Conservation (phyloP, 2,797 vertebrate species). For the Acanthopagrus latus region DNA sequence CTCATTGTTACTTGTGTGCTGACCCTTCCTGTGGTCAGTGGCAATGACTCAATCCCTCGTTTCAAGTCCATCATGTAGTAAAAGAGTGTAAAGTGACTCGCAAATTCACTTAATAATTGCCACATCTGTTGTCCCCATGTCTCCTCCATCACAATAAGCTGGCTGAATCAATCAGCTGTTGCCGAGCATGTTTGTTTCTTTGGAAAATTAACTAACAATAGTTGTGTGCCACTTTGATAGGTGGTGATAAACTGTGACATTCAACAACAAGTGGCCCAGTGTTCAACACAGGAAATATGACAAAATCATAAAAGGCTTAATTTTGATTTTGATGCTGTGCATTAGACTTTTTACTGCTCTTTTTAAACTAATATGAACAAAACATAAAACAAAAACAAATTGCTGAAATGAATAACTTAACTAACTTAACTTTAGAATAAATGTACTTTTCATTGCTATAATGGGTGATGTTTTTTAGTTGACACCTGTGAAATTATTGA, state of each 20-base stretch:
- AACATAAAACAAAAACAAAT: conserved; percentile 7
- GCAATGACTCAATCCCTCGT: conserved; percentile 25
- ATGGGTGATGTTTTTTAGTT: background rate
- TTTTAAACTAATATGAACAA: conserved; percentile 21
- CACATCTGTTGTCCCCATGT: conserved; percentile 33
- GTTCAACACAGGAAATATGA: conserved; percentile 30
- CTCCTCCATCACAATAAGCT: conserved; percentile 33
- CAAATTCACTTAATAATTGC: conserved; percentile 34
- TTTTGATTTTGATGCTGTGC: conserved; percentile 23
- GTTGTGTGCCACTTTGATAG: conserved; percentile 52
- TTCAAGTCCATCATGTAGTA: conserved; percentile 32
- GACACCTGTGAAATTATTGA: background rate
- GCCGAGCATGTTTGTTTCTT: conserved; percentile 9
- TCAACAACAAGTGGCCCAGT: conserved; percentile 31
- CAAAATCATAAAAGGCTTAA: conserved; percentile 8
- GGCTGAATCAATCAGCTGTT: conserved; percentile 44
- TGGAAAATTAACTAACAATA: conserved; percentile 41
- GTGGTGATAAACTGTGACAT: conserved; percentile 55
- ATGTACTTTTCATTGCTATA: background rate
- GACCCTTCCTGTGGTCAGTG: conserved; percentile 19
- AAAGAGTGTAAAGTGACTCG: conserved; percentile 39
- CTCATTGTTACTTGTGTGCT: conserved; percentile 9
- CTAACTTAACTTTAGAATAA: background rate
- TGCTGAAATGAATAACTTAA: background rate
- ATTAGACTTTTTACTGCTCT: background rate